phyloP scores from a whole-genome alignment of 1,140 invertebrate genomes.

The Reticulitermes speratus region DNA sequence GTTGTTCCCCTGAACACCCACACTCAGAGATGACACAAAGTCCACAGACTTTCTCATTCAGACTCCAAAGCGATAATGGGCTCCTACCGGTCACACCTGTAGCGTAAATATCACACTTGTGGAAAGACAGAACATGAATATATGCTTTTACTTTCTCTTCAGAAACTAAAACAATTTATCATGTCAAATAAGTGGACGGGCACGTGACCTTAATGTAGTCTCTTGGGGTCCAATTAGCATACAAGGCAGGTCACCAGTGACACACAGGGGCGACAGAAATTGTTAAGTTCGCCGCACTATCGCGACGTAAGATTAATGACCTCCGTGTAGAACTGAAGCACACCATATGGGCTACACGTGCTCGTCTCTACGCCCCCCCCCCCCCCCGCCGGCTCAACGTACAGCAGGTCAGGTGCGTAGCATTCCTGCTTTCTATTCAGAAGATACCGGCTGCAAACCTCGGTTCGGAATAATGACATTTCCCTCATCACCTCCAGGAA shows the following conservation, averaged over 20 bases:
- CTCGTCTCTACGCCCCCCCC: no score
- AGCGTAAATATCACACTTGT: not conserved
- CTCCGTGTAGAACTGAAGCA: not conserved
- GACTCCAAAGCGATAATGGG: no score
- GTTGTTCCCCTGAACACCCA: no score
- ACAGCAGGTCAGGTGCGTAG: no score
- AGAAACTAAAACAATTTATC: not conserved
- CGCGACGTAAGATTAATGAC: not conserved
- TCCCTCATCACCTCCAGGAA: no score
- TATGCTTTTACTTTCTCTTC: not conserved
- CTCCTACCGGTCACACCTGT: not conserved
- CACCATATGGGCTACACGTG: no score
- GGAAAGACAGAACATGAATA: not conserved
- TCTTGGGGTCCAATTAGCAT: slow-evolving; percentile 11
- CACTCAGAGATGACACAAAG: no score
- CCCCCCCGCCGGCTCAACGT: no score
- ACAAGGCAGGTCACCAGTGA: not conserved
- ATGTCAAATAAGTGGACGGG: not conserved
- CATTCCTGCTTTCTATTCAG: no score
- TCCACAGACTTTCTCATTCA: no score
- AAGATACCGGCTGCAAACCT: no score
- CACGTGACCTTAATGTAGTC: not conserved
- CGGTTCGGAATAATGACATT: no score
- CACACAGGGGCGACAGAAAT: not conserved
- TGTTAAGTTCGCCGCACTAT: not conserved